A percentile compares a stretch with the other conserved stretches of the same genome.
Evolutionary conservation across 2,888 invertebrate species (phyloP).

Genomic region (Pseudococcus jackbeardsleyi): DNA sequence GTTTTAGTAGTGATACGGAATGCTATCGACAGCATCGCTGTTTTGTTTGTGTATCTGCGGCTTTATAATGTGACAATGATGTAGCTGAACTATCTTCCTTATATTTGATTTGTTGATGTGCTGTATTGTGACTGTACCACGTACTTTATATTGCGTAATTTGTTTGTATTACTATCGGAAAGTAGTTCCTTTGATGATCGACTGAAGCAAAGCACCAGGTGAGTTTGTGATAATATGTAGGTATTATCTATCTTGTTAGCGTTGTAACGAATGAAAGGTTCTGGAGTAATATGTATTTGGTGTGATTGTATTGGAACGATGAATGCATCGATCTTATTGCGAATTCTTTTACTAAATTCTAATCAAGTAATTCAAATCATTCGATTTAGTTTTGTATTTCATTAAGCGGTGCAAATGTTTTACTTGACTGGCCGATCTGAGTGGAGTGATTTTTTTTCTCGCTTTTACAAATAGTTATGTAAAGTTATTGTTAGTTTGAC

Average conservation of each 20-base stretch:
- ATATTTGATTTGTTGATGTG: background rate
- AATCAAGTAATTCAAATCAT: background rate
- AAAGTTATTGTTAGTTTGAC: slow-evolving; percentile 15
- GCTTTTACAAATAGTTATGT: slow-evolving; percentile 12
- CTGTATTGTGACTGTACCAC: background rate
- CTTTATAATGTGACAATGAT: too few relatives aligned
- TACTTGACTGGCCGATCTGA: too few relatives aligned
- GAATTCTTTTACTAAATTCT: background rate
- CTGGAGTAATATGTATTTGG: too few relatives aligned
- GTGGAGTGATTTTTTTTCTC: slow-evolving; percentile 6
- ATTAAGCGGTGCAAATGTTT: too few relatives aligned
- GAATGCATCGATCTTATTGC: background rate
- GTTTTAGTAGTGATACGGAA: slow-evolving; percentile 2
- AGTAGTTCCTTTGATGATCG: background rate
- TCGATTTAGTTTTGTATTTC: background rate
- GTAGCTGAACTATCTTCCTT: background rate
- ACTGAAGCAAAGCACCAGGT: slow-evolving; percentile 15
- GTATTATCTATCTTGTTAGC: background rate
- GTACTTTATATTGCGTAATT: background rate
- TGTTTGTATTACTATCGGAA: background rate
- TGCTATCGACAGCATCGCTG: background rate
- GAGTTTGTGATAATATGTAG: background rate
- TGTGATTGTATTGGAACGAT: background rate
- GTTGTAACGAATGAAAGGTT: background rate
- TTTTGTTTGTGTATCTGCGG: background rate